These are phyloP conservation scores for Centropus unirufus DNA, from an alignment of 2,113 vertebrate genomes.

Conservation along the genomic window DNA sequence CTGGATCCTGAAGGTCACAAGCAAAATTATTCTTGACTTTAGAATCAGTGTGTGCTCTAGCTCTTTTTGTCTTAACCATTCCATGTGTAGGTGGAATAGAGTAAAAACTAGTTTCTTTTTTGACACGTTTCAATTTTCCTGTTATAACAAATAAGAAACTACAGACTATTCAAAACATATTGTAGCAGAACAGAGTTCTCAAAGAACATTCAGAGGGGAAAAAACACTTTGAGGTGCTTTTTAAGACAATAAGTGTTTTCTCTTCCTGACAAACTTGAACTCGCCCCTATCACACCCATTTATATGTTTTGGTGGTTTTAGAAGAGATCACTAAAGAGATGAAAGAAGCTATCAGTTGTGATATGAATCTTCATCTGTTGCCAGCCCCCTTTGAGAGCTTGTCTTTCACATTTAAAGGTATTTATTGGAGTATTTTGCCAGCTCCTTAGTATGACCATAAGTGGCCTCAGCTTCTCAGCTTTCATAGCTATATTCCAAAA, in stretches of 20 bases:
- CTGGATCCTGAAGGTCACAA: background rate
- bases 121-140: background rate
- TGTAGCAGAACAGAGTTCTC: background rate
- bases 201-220: background rate
- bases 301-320: background rate
- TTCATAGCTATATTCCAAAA: slow-evolving; percentile 37
- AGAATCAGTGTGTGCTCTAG: slow-evolving; percentile 7
- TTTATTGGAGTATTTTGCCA: slow-evolving; percentile 19
- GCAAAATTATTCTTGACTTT: slow-evolving; percentile 24
- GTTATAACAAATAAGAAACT: background rate
- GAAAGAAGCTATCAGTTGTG: background rate
- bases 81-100: background rate
- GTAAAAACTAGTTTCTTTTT: background rate
- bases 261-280: background rate
- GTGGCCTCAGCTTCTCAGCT: slow-evolving; percentile 37
- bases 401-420: background rate
- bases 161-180: background rate
- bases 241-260: background rate
- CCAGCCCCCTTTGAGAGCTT: background rate
- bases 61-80: background rate
- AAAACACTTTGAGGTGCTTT: background rate
- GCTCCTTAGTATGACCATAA: slow-evolving; percentile 18
- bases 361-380: background rate
- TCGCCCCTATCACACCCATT: background rate
- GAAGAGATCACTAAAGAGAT: background rate